Conservation (phyloP, 2,797 vertebrate species). For the Onychomys torridus region DNA sequence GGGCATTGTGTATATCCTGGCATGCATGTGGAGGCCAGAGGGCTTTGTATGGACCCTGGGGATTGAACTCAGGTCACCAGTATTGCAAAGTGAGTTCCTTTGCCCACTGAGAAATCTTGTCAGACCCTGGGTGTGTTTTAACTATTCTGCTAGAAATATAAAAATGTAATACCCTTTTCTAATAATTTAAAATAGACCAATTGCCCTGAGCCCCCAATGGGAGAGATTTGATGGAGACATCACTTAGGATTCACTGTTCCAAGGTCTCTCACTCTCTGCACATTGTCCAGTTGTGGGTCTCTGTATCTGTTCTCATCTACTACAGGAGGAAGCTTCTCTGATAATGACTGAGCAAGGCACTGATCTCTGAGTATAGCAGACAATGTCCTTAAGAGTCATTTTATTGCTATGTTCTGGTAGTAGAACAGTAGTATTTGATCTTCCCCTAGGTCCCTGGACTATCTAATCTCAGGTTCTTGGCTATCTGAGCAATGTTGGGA, state of each 20-base stretch:
- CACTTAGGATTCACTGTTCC: background rate
- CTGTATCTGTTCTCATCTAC: background rate
- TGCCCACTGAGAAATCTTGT: background rate
- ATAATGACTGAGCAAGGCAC: background rate
- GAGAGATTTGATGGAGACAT: background rate
- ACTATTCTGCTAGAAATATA: constrained; percentile 24
- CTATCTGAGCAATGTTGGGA: background rate
- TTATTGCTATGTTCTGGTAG: background rate
- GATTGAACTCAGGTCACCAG: background rate
- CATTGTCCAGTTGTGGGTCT: background rate
- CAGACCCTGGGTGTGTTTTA: background rate
- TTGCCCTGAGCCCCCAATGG: background rate
- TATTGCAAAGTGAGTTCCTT: background rate
- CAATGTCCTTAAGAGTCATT: background rate
- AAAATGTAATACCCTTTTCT: constrained; percentile 17
- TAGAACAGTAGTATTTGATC: background rate
- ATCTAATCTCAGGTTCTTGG: background rate
- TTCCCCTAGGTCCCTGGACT: background rate
- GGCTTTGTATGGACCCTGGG: background rate
- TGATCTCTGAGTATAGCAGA: background rate
- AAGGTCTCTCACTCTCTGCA: background rate
- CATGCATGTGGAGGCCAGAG: background rate
- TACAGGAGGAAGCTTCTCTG: background rate
- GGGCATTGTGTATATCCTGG: background rate
- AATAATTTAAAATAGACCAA: constrained; percentile 20